These are phyloP conservation scores for Smittia sp. DNA, from an alignment of 2,888 invertebrate genomes.

Conservation along the genomic window DNA sequence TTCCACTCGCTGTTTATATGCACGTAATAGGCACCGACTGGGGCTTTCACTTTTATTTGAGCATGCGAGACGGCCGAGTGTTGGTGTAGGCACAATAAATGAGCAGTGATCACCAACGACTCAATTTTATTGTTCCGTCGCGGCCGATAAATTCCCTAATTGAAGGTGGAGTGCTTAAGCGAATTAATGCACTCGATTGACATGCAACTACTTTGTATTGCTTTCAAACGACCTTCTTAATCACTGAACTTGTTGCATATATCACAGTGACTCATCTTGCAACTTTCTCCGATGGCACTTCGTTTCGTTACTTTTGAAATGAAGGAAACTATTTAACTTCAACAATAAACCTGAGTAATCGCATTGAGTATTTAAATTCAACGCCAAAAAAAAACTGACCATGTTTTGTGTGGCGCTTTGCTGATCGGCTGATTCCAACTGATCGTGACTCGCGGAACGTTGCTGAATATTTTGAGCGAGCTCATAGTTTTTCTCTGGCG, in stretches of 20 bases:
- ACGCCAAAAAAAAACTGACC: not conserved
- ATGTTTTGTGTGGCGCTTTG: slow-evolving; percentile 25
- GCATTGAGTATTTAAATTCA: not conserved
- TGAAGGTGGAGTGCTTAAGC: not conserved
- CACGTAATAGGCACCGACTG: slow-evolving; percentile 14
- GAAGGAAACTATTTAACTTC: not conserved
- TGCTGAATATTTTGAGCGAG: slow-evolving; percentile 21
- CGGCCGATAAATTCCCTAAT: not conserved
- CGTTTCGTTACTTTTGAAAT: not conserved
- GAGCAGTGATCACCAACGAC: slow-evolving; percentile 7
- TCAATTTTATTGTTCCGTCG: not conserved
- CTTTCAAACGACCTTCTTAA: not conserved
- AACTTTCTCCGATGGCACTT: not conserved
- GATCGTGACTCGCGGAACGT: slow-evolving; percentile 1
- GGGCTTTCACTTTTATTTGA: slow-evolving; percentile 39
- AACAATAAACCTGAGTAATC: not conserved
- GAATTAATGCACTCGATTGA: slow-evolving; percentile 13
- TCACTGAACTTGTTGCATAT: not conserved
- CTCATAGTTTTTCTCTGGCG: slow-evolving; percentile 10
- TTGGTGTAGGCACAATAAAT: not conserved
- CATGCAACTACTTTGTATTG: not conserved
- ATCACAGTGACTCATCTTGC: not conserved
- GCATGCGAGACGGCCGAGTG: not conserved
- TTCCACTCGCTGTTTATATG: not conserved
- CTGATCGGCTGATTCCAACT: slow-evolving; percentile 35